Evolutionary conservation across 64 coral and sea anemone species (phyloP).

Genomic region (Astreopora myriophthalma): DNA sequence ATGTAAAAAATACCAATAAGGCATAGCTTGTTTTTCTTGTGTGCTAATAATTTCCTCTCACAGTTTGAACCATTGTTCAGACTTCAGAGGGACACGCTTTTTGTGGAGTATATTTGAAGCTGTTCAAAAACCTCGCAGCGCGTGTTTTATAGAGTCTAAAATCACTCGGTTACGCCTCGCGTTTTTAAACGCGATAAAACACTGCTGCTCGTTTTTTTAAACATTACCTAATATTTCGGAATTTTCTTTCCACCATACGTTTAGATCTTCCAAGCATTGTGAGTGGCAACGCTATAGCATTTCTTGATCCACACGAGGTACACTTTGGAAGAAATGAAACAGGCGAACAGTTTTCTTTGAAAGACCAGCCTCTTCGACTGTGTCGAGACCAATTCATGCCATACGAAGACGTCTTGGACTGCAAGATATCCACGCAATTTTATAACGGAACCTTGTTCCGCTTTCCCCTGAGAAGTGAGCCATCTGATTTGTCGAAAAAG

Average conservation of each 20-base stretch:
- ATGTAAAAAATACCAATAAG: too few species aligned
- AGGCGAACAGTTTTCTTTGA: constrained; percentile 71
- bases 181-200: too few species aligned
- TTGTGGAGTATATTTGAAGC: too few species aligned
- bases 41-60: too few species aligned
- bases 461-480: constrained; percentile 72
- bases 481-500: constrained; percentile 75
- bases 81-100: too few species aligned
- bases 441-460: constrained; percentile 79
- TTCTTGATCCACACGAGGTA: constrained; percentile 81
- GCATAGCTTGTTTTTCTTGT: too few species aligned
- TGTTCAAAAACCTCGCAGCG: too few species aligned
- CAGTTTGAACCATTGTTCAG: too few species aligned
- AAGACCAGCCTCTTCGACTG: constrained; percentile 40
- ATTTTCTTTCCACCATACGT: neutral
- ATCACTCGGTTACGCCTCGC: too few species aligned
- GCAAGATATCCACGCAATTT: constrained; percentile 51
- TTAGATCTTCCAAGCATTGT: constrained; percentile 88
- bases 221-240: too few species aligned
- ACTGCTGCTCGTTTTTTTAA: too few species aligned
- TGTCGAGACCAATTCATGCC: constrained; percentile 73
- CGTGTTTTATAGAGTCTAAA: too few species aligned
- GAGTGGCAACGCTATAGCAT: constrained; percentile 71
- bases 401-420: constrained; percentile 77
- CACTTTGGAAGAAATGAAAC: constrained; percentile 86